A percentile compares a stretch with the other conserved stretches of the same genome.
phyloP scores from a whole-genome alignment of 2,888 invertebrate genomes.

The Hirtodrosophila trivittata region DNA sequence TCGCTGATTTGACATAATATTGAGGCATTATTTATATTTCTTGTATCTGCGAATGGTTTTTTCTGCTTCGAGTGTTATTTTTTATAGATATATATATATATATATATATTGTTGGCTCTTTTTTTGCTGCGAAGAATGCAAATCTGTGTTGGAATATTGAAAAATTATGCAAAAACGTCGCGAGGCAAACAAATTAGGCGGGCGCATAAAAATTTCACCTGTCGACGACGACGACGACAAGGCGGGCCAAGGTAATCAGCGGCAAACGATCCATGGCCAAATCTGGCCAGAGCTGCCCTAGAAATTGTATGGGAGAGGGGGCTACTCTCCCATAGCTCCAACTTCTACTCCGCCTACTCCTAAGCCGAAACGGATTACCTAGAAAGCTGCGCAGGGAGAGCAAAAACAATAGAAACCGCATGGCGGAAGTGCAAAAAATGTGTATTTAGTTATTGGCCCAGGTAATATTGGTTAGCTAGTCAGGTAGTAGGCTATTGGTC shows the following conservation, averaged over 20 bases:
- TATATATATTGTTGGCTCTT: too few relatives aligned
- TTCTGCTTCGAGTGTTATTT: too few relatives aligned
- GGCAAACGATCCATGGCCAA: constrained; percentile 29
- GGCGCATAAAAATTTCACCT: constrained; percentile 66
- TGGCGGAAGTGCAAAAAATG: constrained; percentile 53
- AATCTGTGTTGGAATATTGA: constrained; percentile 57
- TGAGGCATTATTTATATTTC: constrained; percentile 40
- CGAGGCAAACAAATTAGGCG: constrained; percentile 56
- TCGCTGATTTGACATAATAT: constrained; percentile 49
- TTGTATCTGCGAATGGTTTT: constrained; percentile 13
- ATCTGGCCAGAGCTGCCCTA: constrained; percentile 63
- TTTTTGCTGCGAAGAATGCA: constrained; percentile 49
- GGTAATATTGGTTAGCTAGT: constrained; percentile 2
- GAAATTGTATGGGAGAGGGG: constrained; percentile 41
- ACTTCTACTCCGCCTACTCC: neutral
- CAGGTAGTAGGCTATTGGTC: constrained; percentile 12
- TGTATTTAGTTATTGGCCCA: constrained; percentile 26
- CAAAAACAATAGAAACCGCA: constrained; percentile 25
- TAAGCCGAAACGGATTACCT: neutral
- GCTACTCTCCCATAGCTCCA: constrained; percentile 9
- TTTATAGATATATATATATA: too few relatives aligned
- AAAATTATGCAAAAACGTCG: constrained; percentile 59
- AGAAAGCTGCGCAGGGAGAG: constrained; percentile 38
- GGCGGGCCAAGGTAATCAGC: constrained; percentile 65
- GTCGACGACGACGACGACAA: constrained; percentile 47